Base-by-base conservation (phyloP, 2,888 invertebrate genomes). In the Drosophila limbata region DNA sequence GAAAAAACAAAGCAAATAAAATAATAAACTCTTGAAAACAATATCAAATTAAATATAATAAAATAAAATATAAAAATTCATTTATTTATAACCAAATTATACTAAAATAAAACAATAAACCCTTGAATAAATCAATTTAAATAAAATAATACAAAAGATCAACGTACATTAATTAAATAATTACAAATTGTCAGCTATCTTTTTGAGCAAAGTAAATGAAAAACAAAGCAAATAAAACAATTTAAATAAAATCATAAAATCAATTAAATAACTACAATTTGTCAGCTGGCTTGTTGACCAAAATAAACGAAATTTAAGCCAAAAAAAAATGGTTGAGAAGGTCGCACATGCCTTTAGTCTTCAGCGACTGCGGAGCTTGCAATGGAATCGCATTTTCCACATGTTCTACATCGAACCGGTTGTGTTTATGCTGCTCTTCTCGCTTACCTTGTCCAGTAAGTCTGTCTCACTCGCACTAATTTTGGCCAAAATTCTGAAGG, bases 381-480 rank as follows among this genome's bases (percentile, higher is more conserved):
- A 88, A 78, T 91, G 90, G 90, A 65, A 66, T 4, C 82, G 80
- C 21, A 79, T 90, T 13, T 91, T 91, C 47, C 70, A 90, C 56
- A 89, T 91, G 91, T 90, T 88, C 65, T 91, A 91, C 73, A 79
- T 91, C 11, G 92, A 92, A 81, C 92, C 92, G 37, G 86, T 91
- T 65, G 89, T 92, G 13, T 85, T 92, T 47, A 65, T 91, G 64
- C 50, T 92, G 62, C 88, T 92, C 15, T 92, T 92, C 48, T 84
- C 91, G 33, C 71, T 90, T 21, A 90, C 90, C 13, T 65, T 91
- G 59, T 91, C 91, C 31, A 91, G 91, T 91, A 81, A 84, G 81
- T 84, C 53, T 5, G 5, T 0, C n/a, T 8, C 6, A 0, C n/a
- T 9, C 6, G 3, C 2, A 11, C 2, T 9, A n/a, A 28, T 10